Evolutionary conservation across 2,113 vertebrate species (phyloP), one percentile per base, ranked within the genome.

Genomic region (Colius striatus): DNA sequence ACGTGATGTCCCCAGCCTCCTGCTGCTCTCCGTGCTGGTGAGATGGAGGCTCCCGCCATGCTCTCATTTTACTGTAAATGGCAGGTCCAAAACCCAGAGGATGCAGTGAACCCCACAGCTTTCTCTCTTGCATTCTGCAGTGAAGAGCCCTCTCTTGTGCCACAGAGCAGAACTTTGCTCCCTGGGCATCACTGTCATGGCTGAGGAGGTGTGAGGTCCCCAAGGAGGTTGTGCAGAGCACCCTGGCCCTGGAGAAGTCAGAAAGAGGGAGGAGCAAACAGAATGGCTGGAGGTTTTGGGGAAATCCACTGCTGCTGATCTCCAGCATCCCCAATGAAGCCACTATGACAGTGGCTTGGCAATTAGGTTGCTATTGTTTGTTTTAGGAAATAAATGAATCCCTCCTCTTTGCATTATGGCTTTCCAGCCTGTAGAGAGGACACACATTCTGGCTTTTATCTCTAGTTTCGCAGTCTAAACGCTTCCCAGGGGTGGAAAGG

Each of bases 121-220:
- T 29, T 11, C 11, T 53, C n/a, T 41, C 15, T 38, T 61, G 38
- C 38, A n/a, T n/a, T 19, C 22, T 45, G 57, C 1, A 0, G 25
- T 63, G 32, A 13, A 20, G 51, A 51, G 22, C 20, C 21, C 16
- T 54, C 53, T 54, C 61, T 41, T 11, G 48, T 38, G 30, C n/a
- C 32, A 47, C 53, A 47, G 18, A 74, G 8, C n/a, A n/a, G 16
- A 61, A 47, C n/a, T 61, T 30, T 41, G 32, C 71, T 55, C 55
- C n/a, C 48, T 18, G 27, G 38, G 29, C 19, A 1, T 12, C 3
- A 1, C 16, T 2, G 12, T 41, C 38, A 41, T 41, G 38, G 3
- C 29, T 54, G 38, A 2, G 4, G n/a, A 48, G n/a, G 10, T 20
- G 23, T 0, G 1, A 63, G 63, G 51, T n/a, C 32, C 51, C 38